Percentiles rank a stretch among this genome's conserved stretches.
Conservation (phyloP, 2,888 invertebrate genomes). For the Portevinia maculata region DNA sequence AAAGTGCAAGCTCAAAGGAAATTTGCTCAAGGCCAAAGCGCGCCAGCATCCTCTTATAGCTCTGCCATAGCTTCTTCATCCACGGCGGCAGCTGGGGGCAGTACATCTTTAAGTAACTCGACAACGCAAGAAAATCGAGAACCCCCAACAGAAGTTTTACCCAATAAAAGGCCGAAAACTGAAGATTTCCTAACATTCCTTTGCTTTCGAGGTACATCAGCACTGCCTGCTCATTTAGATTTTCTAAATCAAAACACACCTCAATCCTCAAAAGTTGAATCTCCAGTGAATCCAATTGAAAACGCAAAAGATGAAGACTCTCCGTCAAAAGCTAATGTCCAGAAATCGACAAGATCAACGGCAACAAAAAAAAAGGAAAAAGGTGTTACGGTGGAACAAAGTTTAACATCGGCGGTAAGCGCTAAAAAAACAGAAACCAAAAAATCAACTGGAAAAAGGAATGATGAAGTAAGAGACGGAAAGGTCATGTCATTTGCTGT, state of each 20-base stretch:
- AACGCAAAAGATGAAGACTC: conserved; percentile 47
- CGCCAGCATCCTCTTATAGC: conserved; percentile 83
- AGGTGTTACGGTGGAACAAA: conserved; percentile 40
- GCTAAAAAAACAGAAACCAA: conserved; percentile 51
- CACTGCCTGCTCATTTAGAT: conserved; percentile 88
- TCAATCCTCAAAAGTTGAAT: conserved; percentile 75
- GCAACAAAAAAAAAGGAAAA: conserved; percentile 52
- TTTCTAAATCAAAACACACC: conserved; percentile 84
- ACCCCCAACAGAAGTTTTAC: conserved; percentile 86
- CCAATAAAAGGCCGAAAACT: conserved; percentile 89
- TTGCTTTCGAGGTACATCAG: conserved; percentile 90
- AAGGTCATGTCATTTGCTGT: conserved; percentile 84
- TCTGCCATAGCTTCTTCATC: conserved; percentile 78
- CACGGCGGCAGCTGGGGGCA: conserved; percentile 73
- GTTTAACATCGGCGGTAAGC: conserved; percentile 42
- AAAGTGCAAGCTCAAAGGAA: conserved; percentile 94
- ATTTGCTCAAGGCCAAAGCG: conserved; percentile 94
- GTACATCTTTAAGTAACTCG: conserved; percentile 80
- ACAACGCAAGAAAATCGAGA: conserved; percentile 86
- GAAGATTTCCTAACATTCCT: conserved; percentile 94
- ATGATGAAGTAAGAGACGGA: conserved; percentile 52
- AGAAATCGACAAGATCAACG: conserved; percentile 55
- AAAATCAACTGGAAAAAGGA: conserved; percentile 42
- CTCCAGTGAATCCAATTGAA: conserved; percentile 42
- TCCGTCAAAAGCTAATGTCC: conserved; percentile 30